Evolutionary conservation across 2,797 vertebrate species (phyloP), one percentile per base, ranked within the genome.

Genomic region (Myotis planiceps): DNA sequence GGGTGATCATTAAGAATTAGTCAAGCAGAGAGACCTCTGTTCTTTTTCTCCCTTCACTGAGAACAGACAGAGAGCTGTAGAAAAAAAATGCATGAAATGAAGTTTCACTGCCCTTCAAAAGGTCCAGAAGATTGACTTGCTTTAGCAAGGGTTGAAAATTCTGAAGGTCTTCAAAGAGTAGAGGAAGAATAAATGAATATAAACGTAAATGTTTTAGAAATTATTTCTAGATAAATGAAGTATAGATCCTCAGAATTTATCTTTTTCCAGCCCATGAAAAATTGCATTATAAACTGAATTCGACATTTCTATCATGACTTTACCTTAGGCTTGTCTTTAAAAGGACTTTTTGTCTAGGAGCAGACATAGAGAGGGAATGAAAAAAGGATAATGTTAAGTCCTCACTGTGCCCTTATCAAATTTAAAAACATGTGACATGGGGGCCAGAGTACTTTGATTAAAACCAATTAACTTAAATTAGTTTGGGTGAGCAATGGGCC

Each of bases 1-100:
- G 71, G 51, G 88, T 23, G 12, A 42, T 58, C 90, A 68, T 91
- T 96, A 27, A 88, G 88, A 92, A 37, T 49, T 68, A 78, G 75
- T 79, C 76, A 83, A 94, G 81, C 96, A 93, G 72, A 94, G 27
- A 75, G 74, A 72, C 76, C 81, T 80, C 86, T 72, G 49, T 60
- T 74, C 82, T 96, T 92, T 75, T 42, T 27, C 65, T 47, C 74
- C 32, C 53, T 68, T 45, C 13, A 2, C 1, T 75, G 74, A 81
- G 68, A 81, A 89, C n/a, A 21, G 69, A 65, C 72, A 78, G 0
- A 39, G 79, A 89, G 25, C 3, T 15, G 2, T 1, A 2, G 55
- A 39, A 16, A 94, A 94, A 49, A 51, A 58, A 81, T 9, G 9
- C 4, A 69, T 2, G 13, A 37, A 82, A 88, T 29, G 80, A 95